Base-by-base conservation (phyloP, 2,888 invertebrate species). In the Euclidia mi region DNA sequence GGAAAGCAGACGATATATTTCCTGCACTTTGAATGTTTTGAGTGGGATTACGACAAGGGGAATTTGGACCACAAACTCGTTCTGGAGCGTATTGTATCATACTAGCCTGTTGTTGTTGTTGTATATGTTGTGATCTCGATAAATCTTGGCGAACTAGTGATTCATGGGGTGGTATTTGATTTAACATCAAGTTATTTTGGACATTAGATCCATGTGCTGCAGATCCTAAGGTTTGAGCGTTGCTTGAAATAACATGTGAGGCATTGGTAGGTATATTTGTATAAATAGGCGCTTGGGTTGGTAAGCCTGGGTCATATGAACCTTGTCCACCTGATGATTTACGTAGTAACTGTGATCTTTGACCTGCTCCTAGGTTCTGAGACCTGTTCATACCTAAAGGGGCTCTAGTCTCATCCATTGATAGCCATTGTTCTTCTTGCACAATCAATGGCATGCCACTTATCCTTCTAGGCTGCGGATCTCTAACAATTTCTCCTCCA, bases 401-500 rank as follows among this genome's bases (percentile, higher is more conserved):
- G 2, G 35, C 3, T 42, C 34, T 34, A 7, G 59, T 62, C 6
- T 20, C 6, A 7, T 65, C 50, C 44, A 65, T 17, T 32, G 69
- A 61, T n/a, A 50, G 9, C 68, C 69, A 65, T 52, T 57, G 43
- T 3, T 57, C 46, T 38, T 52, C 44, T 2, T 35, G 32, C 15
- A 38, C 12, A 10, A 37, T 25, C 17, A 56, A 2, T 0, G 1
- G 10, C 7, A 37, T 35, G 4, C 38, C 9, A n/a, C 9, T 42
- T 2, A 11, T 12, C 51, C n/a, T 37, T 12, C 25, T 35, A 0
- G 37, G 31, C 1, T 10, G 25, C 12, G 48, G 29, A 9, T 17
- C 34, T 20, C 6, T 17, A 12, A 50, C 18, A 43, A 66, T 62
- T n/a, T 69, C 50, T 11, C 59, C 76, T 10, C 60, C 73, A 14